Percentiles rank a stretch among this genome's conserved stretches.
These are phyloP conservation scores for Phycodurus eques DNA, from an alignment of 2,113 vertebrate genomes.

Conservation along the genomic window DNA sequence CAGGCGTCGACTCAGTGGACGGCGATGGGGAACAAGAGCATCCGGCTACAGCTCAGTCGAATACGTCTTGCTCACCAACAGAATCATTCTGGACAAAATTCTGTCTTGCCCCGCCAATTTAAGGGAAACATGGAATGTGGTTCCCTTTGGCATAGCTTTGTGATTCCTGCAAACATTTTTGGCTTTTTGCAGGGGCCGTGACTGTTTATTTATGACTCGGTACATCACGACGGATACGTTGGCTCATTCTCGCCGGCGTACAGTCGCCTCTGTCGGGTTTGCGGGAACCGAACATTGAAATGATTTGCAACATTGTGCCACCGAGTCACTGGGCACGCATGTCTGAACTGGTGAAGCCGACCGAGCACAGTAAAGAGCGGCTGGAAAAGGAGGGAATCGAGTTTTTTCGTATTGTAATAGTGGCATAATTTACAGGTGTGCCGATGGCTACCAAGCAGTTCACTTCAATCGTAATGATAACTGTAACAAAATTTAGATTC, in stretches of 20 bases:
- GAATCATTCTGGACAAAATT: background rate
- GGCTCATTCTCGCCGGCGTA: background rate
- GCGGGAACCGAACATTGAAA: background rate
- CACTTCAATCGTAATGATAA: too few relatives aligned
- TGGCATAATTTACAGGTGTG: background rate
- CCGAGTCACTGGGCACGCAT: background rate
- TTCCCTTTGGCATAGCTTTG: background rate
- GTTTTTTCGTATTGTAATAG: background rate
- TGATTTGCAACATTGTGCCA: constrained; percentile 36
- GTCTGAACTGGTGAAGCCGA: constrained; percentile 27
- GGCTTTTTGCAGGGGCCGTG: background rate
- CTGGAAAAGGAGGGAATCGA: constrained; percentile 3
- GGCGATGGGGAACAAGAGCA: background rate
- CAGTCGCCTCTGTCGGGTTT: background rate
- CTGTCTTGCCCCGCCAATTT: background rate
- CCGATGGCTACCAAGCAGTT: too few relatives aligned
- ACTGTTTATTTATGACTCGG: constrained; percentile 1
- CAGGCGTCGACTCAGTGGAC: background rate
- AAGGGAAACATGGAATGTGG: background rate
- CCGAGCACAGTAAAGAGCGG: background rate
- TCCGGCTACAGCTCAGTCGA: background rate
- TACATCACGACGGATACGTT: background rate
- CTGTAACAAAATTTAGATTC: too few relatives aligned
- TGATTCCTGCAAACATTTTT: background rate
- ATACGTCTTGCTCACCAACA: background rate